These are phyloP conservation scores for Cygnus atratus DNA, from an alignment of 2,113 vertebrate genomes.

Conservation along the genomic window DNA sequence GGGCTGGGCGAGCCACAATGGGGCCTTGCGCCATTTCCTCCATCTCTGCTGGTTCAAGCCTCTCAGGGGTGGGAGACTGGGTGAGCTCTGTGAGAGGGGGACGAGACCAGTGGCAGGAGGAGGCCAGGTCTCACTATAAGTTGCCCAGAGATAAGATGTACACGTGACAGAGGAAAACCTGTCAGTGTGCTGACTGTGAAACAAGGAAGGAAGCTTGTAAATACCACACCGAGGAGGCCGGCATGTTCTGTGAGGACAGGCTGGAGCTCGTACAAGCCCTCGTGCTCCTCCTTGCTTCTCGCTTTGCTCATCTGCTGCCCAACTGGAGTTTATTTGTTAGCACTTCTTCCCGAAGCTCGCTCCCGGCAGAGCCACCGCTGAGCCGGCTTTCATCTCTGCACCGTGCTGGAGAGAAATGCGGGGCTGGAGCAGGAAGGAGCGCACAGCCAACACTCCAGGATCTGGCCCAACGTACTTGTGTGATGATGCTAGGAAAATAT, in stretches of 20 bases:
- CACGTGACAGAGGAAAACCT: accelerated
- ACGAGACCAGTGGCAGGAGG: neutral
- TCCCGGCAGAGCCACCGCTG: neutral
- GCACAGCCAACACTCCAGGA: neutral
- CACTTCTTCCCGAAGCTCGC: neutral
- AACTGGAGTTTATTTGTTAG: neutral
- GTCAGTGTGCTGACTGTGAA: neutral
- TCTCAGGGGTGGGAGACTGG: neutral
- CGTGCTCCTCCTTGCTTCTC: neutral
- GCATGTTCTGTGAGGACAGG: neutral
- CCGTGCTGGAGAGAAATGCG: accelerated
- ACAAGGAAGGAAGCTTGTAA: neutral
- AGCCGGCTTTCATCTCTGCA: neutral
- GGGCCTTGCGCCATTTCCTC: neutral
- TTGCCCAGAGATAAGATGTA: neutral
- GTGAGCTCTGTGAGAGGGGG: neutral
- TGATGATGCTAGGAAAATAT: neutral
- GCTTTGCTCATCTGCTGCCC: neutral
- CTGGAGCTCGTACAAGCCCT: neutral
- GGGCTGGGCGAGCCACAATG: no score
- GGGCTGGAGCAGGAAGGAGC: neutral
- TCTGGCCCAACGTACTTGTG: neutral
- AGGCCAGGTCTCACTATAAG: neutral
- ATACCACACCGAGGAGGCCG: neutral
- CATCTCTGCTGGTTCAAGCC: neutral